Base-by-base conservation (phyloP, 2,888 invertebrate species). In the Amaurobius ferox region DNA sequence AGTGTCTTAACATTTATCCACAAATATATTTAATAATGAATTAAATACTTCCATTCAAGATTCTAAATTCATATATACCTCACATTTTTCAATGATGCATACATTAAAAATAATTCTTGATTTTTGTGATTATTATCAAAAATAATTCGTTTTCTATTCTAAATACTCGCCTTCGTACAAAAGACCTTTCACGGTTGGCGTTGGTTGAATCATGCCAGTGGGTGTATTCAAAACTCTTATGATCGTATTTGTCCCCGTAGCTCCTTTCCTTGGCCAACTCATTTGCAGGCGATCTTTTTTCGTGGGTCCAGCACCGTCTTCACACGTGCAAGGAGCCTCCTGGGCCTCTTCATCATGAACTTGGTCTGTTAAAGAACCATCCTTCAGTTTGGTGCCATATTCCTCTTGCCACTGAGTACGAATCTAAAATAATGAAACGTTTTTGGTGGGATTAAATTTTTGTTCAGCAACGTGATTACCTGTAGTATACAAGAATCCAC, bases 341-440 rank as follows among this genome's bases (percentile, higher is more conserved):
- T n/a, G 3, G 1, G 61, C 16, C 13, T 32, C 76, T n/a, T n/a
- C n/a, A 0, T 48, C 16, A 1, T 64, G 32, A 30, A n/a, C 48
- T 0, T 48, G 64, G 16, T 16, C n/a, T 23, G 30, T 19, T 7
- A 1, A 16, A 19, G 66, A 16, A 9, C n/a, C 6, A 1, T 32
- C 32, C 7, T 66, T 66, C 1, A n/a, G 32, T 23, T 66, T 66
- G 0, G n/a, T n/a, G 0, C 26, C 48, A 28, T 81, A 70, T 0
- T 83, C 71, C 5, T 44, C 13, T 13, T 64, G n/a, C 81, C 81
- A 83, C 71, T 76, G 64, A 44, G 64, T 9, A 0, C 76, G 64
- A 35, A 83, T 76, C 81, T 83, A 35, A 35, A 35, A 9, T 35
- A n/a, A n/a, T n/a, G n/a, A n/a, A n/a, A n/a, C n/a, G n/a, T n/a